A percentile compares a stretch with the other conserved stretches of the same genome.
These are phyloP conservation scores for Cataglyphis altisquamis DNA, from an alignment of 2,888 invertebrate genomes.

Conservation along the genomic window DNA sequence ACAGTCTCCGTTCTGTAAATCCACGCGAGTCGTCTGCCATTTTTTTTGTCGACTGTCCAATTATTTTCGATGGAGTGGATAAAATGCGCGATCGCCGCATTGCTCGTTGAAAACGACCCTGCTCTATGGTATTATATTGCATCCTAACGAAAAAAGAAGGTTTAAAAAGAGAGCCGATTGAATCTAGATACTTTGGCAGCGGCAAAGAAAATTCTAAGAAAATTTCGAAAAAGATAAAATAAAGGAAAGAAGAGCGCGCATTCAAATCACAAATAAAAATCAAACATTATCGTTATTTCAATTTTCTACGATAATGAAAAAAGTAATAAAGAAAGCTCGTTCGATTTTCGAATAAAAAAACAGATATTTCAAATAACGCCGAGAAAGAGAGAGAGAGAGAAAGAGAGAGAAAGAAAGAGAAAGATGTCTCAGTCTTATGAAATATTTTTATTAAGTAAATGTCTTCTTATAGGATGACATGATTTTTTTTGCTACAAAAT, in stretches of 20 bases:
- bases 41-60: constrained; percentile 37
- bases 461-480: background rate
- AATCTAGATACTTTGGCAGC: constrained; percentile 21
- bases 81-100: constrained; percentile 34
- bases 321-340: constrained; percentile 5
- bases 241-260: background rate
- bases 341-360: background rate
- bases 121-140: background rate
- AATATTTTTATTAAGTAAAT: background rate
- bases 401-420: too few relatives aligned
- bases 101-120: constrained; percentile 21
- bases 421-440: background rate
- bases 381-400: too few relatives aligned
- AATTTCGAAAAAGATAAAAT: constrained; percentile 27
- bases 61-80: constrained; percentile 39
- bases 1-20: constrained; percentile 23
- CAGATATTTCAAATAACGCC: background rate
- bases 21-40: background rate
- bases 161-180: constrained; percentile 23
- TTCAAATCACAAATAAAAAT: constrained; percentile 20
- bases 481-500: background rate
- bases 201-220: constrained; percentile 36
- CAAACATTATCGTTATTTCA: constrained; percentile 14
- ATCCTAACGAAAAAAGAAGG: constrained; percentile 14
- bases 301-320: constrained; percentile 9